Conservation (phyloP, 2,888 invertebrate species). For the Thymelicus lineola region DNA sequence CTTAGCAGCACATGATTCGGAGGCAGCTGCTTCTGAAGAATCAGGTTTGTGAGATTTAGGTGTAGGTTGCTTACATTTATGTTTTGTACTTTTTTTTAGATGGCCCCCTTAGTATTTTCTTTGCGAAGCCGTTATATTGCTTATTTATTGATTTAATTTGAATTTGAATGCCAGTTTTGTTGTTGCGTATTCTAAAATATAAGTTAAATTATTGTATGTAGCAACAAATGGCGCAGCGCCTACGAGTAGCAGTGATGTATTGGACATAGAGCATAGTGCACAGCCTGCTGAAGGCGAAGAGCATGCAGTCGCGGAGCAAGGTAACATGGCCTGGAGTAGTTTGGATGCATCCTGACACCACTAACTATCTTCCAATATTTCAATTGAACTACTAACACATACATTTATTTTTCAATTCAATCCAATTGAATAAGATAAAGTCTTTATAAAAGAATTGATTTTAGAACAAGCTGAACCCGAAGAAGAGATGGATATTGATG, state of each 20-base stretch:
- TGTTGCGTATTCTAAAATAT: conserved; percentile 32
- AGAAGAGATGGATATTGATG: conserved; percentile 81
- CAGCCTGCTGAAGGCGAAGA: conserved; percentile 61
- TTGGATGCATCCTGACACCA: not conserved
- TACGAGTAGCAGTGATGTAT: conserved; percentile 75
- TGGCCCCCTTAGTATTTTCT: conserved; percentile 25
- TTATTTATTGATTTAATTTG: conserved; percentile 30
- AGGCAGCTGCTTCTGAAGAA: conserved; percentile 60
- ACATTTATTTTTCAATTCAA: not conserved
- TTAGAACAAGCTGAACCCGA: conserved; percentile 67
- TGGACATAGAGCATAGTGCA: conserved; percentile 64
- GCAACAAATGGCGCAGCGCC: conserved; percentile 71
- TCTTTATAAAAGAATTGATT: not conserved
- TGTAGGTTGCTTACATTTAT: not conserved
- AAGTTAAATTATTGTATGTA: conserved; percentile 49
- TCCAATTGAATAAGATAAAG: not conserved
- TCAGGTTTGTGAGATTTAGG: conserved; percentile 54
- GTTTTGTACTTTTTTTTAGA: conserved; percentile 1
- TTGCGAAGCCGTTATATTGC: conserved; percentile 26
- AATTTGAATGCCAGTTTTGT: conserved; percentile 20
- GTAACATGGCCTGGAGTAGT: conserved; percentile 48
- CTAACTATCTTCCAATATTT: not conserved
- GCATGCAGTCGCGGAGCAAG: conserved; percentile 61
- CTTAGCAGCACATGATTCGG: conserved; percentile 65
- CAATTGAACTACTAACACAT: not conserved